Percentiles rank a stretch among this genome's conserved stretches.
Conservation (phyloP, 2,113 vertebrate species). For the Turdus rufiventris region DNA sequence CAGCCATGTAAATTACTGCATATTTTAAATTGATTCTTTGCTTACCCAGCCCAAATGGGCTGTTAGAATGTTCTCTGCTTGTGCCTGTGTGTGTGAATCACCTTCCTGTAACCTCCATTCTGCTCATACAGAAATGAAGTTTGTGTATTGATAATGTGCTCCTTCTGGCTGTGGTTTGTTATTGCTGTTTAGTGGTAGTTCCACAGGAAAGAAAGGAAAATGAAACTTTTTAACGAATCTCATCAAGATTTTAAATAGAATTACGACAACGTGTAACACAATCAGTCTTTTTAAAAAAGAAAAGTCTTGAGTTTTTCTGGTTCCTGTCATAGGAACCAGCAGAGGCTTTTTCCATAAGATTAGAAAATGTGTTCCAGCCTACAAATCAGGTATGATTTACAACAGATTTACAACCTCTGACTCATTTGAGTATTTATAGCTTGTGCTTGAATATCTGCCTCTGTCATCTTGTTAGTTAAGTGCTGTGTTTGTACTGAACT, state of each 20-base stretch:
- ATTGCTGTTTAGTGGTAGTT: background rate
- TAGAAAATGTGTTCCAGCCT: slow-evolving; percentile 1
- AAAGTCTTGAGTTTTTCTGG: background rate
- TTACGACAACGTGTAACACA: background rate
- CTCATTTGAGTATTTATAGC: slow-evolving; percentile 59
- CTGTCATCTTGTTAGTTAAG: slow-evolving; percentile 51
- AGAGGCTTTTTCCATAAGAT: background rate
- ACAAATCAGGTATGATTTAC: slow-evolving; percentile 34
- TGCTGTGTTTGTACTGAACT: slow-evolving; percentile 37
- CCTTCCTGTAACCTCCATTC: background rate
- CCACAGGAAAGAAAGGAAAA: background rate
- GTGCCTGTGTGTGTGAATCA: background rate
- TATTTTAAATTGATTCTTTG: background rate
- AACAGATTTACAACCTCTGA: slow-evolving; percentile 19
- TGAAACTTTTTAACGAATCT: background rate
- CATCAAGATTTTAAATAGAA: background rate
- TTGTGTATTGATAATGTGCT: background rate
- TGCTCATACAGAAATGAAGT: background rate
- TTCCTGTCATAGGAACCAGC: background rate
- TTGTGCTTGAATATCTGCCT: slow-evolving; percentile 36
- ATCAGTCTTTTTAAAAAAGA: background rate
- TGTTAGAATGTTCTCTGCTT: background rate
- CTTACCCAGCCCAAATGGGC: background rate
- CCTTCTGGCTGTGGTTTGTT: background rate
- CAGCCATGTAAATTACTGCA: background rate